Percentiles rank a stretch among this genome's conserved stretches.
Evolutionary conservation across 2,797 vertebrate genomes (phyloP).

Genomic region (Okamejei kenojei): DNA sequence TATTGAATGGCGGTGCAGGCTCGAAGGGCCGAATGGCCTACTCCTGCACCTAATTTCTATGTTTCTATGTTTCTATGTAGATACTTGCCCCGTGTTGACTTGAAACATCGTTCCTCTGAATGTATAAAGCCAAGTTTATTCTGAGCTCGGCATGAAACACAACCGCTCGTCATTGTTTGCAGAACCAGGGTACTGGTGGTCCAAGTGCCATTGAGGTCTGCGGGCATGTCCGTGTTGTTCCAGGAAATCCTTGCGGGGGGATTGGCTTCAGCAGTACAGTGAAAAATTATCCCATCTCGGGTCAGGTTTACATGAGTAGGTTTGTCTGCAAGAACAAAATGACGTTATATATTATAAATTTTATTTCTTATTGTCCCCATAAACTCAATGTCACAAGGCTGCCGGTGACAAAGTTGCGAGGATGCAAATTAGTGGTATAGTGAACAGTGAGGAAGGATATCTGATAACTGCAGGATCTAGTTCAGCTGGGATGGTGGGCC

Average conservation of each 20-base stretch:
- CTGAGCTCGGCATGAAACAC: conserved; percentile 15
- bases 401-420: no score
- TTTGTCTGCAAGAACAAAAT: conserved; percentile 21
- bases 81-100: not conserved
- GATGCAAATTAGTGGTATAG: no score
- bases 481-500: no score
- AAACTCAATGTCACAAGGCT: no score
- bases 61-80: no score
- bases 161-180: not conserved
- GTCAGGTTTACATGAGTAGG: not conserved
- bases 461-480: no score
- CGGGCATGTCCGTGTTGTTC: not conserved
- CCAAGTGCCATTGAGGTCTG: not conserved
- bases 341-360: not conserved
- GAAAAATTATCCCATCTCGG: not conserved
- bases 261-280: not conserved
- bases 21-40: no score
- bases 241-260: conserved; percentile 20
- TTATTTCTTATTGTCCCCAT: no score
- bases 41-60: no score
- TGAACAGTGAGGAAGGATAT: no score
- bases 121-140: not conserved
- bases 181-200: not conserved
- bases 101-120: not conserved
- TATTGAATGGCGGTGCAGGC: no score